Conservation (phyloP, 1,140 invertebrate species). For the Diabrotica virgifera region DNA sequence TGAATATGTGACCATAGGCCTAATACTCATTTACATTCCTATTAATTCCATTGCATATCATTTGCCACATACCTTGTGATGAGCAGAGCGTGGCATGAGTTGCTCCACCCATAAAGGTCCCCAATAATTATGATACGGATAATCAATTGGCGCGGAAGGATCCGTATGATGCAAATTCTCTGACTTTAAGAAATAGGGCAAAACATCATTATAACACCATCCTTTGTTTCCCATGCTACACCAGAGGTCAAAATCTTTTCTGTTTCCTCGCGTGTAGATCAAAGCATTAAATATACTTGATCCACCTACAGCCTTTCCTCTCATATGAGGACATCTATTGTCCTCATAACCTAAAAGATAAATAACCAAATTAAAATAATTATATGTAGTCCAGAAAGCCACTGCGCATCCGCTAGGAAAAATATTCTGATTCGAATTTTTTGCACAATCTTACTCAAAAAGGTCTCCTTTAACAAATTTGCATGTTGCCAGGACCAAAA, state of each 20-base stretch:
- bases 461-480: too few relatives aligned
- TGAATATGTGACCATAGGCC: too few relatives aligned
- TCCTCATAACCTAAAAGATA: not conserved
- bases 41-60: not conserved
- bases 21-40: too few relatives aligned
- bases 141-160: conserved; percentile 47
- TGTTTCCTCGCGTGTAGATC: conserved; percentile 63
- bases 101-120: conserved; percentile 15
- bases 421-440: too few relatives aligned
- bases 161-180: conserved; percentile 26
- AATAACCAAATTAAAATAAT: too few relatives aligned
- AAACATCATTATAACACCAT: conserved; percentile 64
- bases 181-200: conserved; percentile 58
- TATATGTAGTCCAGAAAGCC: too few relatives aligned
- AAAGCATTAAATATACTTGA: conserved; percentile 61
- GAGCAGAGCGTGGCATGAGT: not conserved
- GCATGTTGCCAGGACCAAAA: too few relatives aligned
- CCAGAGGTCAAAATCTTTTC: conserved; percentile 66
- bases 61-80: conserved; percentile 28
- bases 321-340: not conserved
- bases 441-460: too few relatives aligned
- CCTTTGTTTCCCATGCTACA: conserved; percentile 58
- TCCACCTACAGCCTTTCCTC: conserved; percentile 55
- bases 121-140: conserved; percentile 13
- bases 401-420: too few relatives aligned